Conservation (phyloP, 2,888 invertebrate species). For the Drosophila greeni region DNA sequence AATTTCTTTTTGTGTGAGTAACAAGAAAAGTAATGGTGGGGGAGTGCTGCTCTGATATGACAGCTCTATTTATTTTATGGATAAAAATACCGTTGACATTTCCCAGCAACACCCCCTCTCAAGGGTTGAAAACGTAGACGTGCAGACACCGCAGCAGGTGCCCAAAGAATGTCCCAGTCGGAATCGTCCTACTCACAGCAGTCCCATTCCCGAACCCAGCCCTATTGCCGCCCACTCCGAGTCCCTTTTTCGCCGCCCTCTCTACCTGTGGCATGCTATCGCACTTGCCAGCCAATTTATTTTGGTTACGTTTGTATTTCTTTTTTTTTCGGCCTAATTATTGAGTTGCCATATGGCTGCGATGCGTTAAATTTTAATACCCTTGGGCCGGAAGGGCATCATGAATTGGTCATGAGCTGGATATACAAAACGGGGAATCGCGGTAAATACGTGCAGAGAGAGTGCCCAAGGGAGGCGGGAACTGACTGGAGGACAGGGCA, state of each 20-base stretch:
- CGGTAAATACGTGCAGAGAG: slow-evolving; percentile 13
- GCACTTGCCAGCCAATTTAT: slow-evolving; percentile 69
- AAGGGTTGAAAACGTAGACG: slow-evolving; percentile 18
- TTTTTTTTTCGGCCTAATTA: slow-evolving; percentile 60
- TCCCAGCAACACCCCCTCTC: slow-evolving; percentile 41
- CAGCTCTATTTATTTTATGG: slow-evolving; percentile 47
- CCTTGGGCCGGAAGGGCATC: slow-evolving; percentile 25
- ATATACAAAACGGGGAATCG: slow-evolving; percentile 4
- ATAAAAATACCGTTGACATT: slow-evolving; percentile 72
- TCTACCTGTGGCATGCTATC: slow-evolving; percentile 46
- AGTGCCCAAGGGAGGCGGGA: slow-evolving; percentile 7
- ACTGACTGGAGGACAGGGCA: background rate
- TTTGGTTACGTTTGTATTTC: slow-evolving; percentile 38
- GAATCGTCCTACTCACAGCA: slow-evolving; percentile 9
- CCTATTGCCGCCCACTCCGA: slow-evolving; percentile 9
- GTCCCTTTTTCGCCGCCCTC: slow-evolving; percentile 16
- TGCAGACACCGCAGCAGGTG: slow-evolving; percentile 23
- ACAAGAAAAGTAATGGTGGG: slow-evolving; percentile 8
- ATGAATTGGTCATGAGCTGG: slow-evolving; percentile 26
- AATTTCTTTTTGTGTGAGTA: slow-evolving; percentile 2
- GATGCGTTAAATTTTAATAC: slow-evolving; percentile 56
- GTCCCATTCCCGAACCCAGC: slow-evolving; percentile 15
- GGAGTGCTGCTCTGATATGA: slow-evolving; percentile 34
- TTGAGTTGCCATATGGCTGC: slow-evolving; percentile 44
- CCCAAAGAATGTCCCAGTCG: slow-evolving; percentile 26